Base-by-base conservation (phyloP, 2,797 vertebrate species). In the Myioborus miniatus region DNA sequence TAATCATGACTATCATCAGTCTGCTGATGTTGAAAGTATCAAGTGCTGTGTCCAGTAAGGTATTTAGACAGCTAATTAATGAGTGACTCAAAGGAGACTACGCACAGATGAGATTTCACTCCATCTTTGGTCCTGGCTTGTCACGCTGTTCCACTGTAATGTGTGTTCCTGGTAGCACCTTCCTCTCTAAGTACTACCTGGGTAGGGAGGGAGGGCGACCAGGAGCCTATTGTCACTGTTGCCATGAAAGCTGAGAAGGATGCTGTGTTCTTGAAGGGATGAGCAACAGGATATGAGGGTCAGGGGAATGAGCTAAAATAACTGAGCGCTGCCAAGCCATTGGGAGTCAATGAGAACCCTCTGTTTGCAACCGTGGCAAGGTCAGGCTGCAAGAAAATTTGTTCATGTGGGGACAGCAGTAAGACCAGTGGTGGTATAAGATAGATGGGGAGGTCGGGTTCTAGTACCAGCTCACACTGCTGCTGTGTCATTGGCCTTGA, bases 331-430 rank as follows among this genome's bases (percentile, higher is more conserved):
- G 16, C n/a, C 3, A 16, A 1, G 19, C 15, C 56, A 9, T 1
- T 8, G 23, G 65, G 49, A 46, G 21, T 60, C 56, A 21, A 22
- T 17, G 49, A 63, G 37, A 46, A 2, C 34, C n/a, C 15, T 59
- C 64, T 8, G 29, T 50, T 58, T 47, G 26, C 18, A 4, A 2
- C 1, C 3, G 8, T 27, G 41, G 43, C 0, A 0, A 65, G 70
- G 26, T 52, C 41, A 37, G 81, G 47, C 74, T 70, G 67, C 4
- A 11, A 53, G 44, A n/a, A 69, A 20, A 44, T 18, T 3, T 58
- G 24, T 41, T 74, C 7, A 1, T 7, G 1, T 37, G 71, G 50
- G 29, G 52, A 24, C 32, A 70, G 44, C 41, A 23, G 34, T 24
- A 3, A 8, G 32, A 20, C 17, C 24, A 6, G 46, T 20, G 55